Base-by-base conservation (phyloP, 2,113 vertebrate genomes). In the Polyodon spathula region DNA sequence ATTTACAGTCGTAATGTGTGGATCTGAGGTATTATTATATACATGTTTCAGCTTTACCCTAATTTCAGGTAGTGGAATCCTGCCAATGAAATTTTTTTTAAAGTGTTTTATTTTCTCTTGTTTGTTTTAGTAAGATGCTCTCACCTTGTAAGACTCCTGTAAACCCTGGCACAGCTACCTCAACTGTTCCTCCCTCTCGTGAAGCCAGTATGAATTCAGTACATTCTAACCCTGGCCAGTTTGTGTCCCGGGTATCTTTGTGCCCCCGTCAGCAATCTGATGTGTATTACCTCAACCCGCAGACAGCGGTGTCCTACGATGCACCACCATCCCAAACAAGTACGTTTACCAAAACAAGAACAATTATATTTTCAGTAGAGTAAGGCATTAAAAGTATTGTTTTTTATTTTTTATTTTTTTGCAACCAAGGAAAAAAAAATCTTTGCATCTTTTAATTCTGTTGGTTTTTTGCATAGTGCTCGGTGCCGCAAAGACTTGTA, bases 91-190 rank as follows among this genome's bases (percentile, higher is more conserved):
- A 27, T 27, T 27, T 27, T 27, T 27, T 27, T 50, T 38, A 15
- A 58, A 53, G 0, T 53, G 37, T 65, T 70, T 8, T 76, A 64
- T 69, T 79, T 63, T 62, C 73, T 77, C 65, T 48, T 69, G 12
- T 52, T 8, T 66, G 38, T 54, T 8, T 50, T 44, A 84, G 82
- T 66, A 83, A 76, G 62, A 14, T 69, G 3, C 39, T 67, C 67
- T 95, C 91, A 71, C 93, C 92, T 71, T 86, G 90, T 59, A 92
- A 89, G 80, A 91, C 88, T 68, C 89, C 89, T 52, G 85, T 90
- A 74, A 92, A 80, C 79, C 89, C 88, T 69, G 78, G 89, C 62
- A 80, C 84, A 63, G 78, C 82, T 66, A 89, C 88, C 64, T 89
- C 89, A 77, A 83, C 89, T 70, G 78, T 89, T 68, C 79, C 84